Percentiles rank a stretch among this genome's conserved stretches.
Evolutionary conservation across 2,113 vertebrate genomes (phyloP).

Genomic region (Melanerpes formicivorus): DNA sequence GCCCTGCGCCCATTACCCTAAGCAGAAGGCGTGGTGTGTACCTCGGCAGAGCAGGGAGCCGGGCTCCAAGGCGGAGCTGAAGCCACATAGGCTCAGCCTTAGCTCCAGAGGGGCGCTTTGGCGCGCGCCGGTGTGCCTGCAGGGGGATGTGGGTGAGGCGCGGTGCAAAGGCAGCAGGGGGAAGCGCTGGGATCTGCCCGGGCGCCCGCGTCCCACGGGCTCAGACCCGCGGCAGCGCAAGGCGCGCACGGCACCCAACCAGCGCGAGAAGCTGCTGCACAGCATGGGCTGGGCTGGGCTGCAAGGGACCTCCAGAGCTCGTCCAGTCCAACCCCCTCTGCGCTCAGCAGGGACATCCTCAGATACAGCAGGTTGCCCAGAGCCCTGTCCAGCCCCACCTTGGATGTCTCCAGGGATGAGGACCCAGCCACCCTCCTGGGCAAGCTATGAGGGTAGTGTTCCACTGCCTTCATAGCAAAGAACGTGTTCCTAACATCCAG

Average conservation of each 20-base stretch:
- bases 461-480: too few species aligned
- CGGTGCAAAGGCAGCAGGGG: accelerated
- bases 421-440: too few species aligned
- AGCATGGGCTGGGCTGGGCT: too few species aligned
- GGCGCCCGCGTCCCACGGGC: neutral
- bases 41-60: neutral
- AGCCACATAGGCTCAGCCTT: neutral
- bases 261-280: neutral
- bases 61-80: accelerated
- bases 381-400: too few species aligned
- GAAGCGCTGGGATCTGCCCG: neutral
- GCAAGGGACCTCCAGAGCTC: too few species aligned
- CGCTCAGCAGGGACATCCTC: too few species aligned
- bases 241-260: accelerated
- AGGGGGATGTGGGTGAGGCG: accelerated
- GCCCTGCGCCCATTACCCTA: accelerated
- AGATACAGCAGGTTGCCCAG: too few species aligned
- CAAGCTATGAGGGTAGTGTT: too few species aligned
- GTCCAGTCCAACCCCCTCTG: too few species aligned
- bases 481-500: too few species aligned
- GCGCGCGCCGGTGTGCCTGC: accelerated
- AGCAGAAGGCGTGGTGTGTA: neutral
- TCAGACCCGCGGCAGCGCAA: neutral
- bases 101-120: accelerated
- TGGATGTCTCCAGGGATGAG: too few species aligned